phyloP scores from a whole-genome alignment of 1,140 invertebrate species.

The Atta texana region DNA sequence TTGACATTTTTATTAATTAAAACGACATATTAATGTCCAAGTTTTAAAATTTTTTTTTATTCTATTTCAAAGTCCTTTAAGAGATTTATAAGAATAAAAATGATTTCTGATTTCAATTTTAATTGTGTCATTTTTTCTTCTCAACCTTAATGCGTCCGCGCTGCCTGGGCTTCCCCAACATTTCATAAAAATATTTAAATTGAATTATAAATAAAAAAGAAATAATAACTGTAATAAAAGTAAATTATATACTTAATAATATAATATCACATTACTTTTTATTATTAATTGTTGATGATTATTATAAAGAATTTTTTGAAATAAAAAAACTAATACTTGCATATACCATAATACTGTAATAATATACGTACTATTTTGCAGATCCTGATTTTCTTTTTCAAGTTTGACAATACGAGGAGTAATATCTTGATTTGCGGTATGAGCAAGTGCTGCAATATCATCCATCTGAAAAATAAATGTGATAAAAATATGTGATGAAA shows the following conservation, averaged over 20 bases:
- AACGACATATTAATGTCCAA: too few relatives aligned
- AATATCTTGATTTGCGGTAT: constrained; percentile 72
- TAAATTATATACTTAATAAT: neutral
- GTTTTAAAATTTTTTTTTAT: too few relatives aligned
- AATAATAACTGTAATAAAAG: neutral
- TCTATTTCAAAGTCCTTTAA: too few relatives aligned
- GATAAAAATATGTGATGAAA: constrained; percentile 65
- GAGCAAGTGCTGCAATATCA: constrained; percentile 76
- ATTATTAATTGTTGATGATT: neutral
- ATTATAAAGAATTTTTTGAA: neutral
- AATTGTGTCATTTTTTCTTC: too few relatives aligned
- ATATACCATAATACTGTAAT: neutral
- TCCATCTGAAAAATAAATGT: constrained; percentile 80
- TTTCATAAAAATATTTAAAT: neutral
- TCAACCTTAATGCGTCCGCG: too few relatives aligned
- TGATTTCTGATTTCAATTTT: too few relatives aligned
- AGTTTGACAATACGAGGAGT: constrained; percentile 77
- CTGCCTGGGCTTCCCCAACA: too few relatives aligned
- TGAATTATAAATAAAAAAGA: neutral
- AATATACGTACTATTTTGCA: constrained; percentile 80
- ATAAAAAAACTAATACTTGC: neutral
- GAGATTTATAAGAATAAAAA: too few relatives aligned
- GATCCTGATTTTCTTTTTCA: constrained; percentile 84
- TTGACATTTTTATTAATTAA: too few relatives aligned
- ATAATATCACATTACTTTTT: neutral